Percentiles rank a stretch among this genome's conserved stretches.
Conservation (phyloP, 2,113 vertebrate genomes). For the Phocoena phocoena region DNA sequence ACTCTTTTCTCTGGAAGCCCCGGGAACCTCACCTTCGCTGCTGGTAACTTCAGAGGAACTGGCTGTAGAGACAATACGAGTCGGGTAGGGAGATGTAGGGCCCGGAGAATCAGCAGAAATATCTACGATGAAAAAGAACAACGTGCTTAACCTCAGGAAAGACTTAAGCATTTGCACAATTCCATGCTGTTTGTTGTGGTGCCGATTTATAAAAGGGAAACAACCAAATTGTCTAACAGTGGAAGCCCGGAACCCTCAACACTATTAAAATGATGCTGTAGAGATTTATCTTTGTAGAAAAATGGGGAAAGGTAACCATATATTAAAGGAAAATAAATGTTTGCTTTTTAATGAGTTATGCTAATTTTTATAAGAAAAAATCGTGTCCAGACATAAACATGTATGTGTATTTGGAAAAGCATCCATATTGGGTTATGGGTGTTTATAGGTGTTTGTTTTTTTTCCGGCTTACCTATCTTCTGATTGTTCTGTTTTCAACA, state of each 20-base stretch:
- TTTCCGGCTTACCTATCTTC: neutral
- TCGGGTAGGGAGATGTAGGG: constrained; percentile 91
- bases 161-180: neutral
- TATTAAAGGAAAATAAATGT: neutral
- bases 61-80: constrained; percentile 96
- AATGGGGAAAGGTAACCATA: neutral
- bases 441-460: neutral
- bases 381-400: neutral
- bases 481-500: neutral
- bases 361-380: neutral
- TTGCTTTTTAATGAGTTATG: neutral
- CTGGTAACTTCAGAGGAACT: constrained; percentile 88
- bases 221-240: neutral
- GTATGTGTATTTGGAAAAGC: neutral
- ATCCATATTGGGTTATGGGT: neutral
- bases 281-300: neutral
- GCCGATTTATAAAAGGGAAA: neutral
- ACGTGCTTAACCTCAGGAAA: accelerated
- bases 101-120: constrained; percentile 93
- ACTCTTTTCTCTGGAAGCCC: neutral
- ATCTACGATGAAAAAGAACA: constrained; percentile 83
- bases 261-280: neutral
- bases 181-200: neutral
- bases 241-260: neutral
- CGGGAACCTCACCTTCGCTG: constrained; percentile 86